These are phyloP conservation scores for Proteles cristata DNA, from an alignment of 2,113 vertebrate genomes.

Conservation along the genomic window DNA sequence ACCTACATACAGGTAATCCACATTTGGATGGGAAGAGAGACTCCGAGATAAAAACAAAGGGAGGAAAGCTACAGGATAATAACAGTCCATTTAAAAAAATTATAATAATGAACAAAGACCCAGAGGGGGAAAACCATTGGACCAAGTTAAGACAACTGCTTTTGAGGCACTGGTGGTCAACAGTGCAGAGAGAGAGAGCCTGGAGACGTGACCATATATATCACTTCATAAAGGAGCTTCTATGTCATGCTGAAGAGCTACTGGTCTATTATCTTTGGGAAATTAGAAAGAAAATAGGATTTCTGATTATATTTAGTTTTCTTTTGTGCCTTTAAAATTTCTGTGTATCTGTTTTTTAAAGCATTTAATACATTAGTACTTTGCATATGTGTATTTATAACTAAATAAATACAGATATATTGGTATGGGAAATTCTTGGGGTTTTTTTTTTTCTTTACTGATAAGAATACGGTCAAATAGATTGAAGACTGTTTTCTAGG, in stretches of 20 bases:
- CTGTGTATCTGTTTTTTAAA: conserved; percentile 13
- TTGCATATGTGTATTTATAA: conserved; percentile 18
- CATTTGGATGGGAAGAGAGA: neutral
- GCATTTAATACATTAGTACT: neutral
- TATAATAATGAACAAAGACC: neutral
- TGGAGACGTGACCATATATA: neutral
- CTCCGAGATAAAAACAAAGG: neutral
- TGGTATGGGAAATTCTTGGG: neutral
- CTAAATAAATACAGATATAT: neutral
- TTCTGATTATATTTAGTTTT: conserved; percentile 1
- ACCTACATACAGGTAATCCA: neutral
- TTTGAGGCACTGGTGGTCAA: neutral
- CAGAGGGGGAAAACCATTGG: neutral
- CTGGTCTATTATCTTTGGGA: neutral
- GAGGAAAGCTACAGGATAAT: neutral
- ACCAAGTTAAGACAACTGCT: neutral
- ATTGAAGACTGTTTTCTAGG: conserved; percentile 37
- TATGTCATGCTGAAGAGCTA: neutral
- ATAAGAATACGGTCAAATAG: neutral
- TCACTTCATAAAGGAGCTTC: neutral
- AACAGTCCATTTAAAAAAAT: too few relatives aligned
- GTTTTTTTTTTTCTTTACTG: neutral
- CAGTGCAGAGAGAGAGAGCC: neutral
- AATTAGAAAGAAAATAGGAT: neutral
- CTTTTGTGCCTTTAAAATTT: neutral